Evolutionary conservation across 2,797 vertebrate species (phyloP), one percentile per base, ranked within the genome.

Genomic region (Ceryle rudis): DNA sequence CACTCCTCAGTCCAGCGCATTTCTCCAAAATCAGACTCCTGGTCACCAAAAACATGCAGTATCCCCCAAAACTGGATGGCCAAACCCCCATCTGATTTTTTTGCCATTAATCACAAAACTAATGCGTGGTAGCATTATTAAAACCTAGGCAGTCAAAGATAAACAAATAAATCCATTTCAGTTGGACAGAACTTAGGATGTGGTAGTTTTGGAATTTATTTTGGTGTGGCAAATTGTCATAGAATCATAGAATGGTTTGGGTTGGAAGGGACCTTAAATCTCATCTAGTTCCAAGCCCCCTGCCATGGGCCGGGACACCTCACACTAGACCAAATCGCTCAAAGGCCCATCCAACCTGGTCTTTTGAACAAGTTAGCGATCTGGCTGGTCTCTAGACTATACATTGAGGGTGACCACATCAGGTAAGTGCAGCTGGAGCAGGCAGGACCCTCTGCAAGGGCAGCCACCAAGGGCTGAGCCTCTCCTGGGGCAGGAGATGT

Each of bases 401-500:
- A 9, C 16, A 2, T 0, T 0, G 3, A 46, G 35, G 44, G 66
- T 41, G 23, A 26, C 35, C 23, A n/a, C n/a, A 8, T 10, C 18
- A 17, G 47, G 1, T 3, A 2, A n/a, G 41, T 0, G 2, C 29
- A 61, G 51, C 46, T 0, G 1, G 66, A 42, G 39, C 51, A 41
- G 47, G 31, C 3, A 1, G n/a, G 33, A 64, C 7, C 12, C 20
- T 33, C 10, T 11, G 64, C 65, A 55, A 69, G 37, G 62, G 31
- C 41, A 33, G 49, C 12, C 3, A 7, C 57, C 1, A 6, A 9
- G 49, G 49, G 33, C 49, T 39, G 26, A 55, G 41, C 41, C 31
- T 19, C 1, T 17, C 25, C 39, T 0, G 0, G 39, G 47, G 44
- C n/a, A 51, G 42, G 39, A 28, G n/a, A 61, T 1, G 0, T 0